Conservation (phyloP, 64 coral and sea anemone species). For the Pachyseris speciosa region DNA sequence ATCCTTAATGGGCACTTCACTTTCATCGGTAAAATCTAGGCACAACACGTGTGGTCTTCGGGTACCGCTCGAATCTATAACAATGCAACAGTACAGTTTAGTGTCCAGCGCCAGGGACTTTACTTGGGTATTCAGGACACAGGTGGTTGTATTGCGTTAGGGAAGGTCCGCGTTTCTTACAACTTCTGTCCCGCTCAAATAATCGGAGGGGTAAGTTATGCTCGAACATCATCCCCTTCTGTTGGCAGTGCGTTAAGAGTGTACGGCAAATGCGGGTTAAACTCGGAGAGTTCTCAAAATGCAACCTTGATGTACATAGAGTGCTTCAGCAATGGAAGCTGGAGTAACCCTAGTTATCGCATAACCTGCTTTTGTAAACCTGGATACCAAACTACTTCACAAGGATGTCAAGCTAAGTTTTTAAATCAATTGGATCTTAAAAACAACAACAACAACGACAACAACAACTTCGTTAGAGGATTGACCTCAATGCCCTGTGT, state of each 20-base stretch:
- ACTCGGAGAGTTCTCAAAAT: constrained; percentile 36
- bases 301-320: neutral
- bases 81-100: constrained; percentile 21
- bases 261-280: constrained; percentile 49
- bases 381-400: constrained; percentile 46
- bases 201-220: constrained; percentile 56
- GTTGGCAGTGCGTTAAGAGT: constrained; percentile 2
- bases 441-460: no score
- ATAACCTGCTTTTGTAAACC: constrained; percentile 63
- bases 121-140: constrained; percentile 76
- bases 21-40: constrained; percentile 37
- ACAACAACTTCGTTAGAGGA: no score
- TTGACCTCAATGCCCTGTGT: no score
- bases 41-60: constrained; percentile 44
- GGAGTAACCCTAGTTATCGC: neutral
- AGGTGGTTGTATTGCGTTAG: constrained; percentile 73
- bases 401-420: constrained; percentile 43
- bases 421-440: no score
- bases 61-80: constrained; percentile 7
- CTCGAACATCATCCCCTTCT: neutral
- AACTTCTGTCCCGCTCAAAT: constrained; percentile 37
- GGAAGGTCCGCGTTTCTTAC: constrained; percentile 38
- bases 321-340: constrained; percentile 65
- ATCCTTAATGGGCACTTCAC: constrained; percentile 56
- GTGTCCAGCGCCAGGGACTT: constrained; percentile 19